Conservation (phyloP, 2,113 vertebrate species). For the Micromys minutus region DNA sequence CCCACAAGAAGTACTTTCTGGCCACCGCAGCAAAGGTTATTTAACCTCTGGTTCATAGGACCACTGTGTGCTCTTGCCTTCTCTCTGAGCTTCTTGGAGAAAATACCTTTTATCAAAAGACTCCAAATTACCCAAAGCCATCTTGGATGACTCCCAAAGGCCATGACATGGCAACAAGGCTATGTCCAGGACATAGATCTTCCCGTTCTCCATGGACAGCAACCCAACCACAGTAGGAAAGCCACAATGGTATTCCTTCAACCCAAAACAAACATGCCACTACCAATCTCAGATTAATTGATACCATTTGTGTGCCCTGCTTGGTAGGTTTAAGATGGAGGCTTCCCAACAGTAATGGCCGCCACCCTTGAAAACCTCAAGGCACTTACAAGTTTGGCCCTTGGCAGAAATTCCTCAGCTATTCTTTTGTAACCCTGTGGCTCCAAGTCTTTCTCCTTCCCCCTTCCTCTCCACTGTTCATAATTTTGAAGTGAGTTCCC, state of each 20-base stretch:
- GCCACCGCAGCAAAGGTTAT: not conserved
- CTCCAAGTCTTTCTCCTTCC: not conserved
- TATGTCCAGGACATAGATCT: constrained; percentile 16
- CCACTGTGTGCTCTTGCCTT: not conserved
- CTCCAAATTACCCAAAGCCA: not conserved
- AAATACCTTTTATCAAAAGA: constrained; percentile 38
- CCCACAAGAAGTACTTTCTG: not conserved
- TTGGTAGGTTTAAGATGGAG: constrained; percentile 64
- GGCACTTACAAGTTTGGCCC: constrained; percentile 41
- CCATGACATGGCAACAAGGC: constrained; percentile 7
- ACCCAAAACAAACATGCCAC: constrained; percentile 76
- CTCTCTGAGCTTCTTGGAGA: constrained; percentile 47
- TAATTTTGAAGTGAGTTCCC: constrained; percentile 44
- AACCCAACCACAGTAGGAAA: constrained; percentile 45
- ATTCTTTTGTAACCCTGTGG: not conserved
- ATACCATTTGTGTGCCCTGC: constrained; percentile 70
- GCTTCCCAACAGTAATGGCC: not conserved
- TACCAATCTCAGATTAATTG: constrained; percentile 77
- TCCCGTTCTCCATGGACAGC: constrained; percentile 29
- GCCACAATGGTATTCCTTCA: constrained; percentile 58
- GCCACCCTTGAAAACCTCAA: constrained; percentile 72
- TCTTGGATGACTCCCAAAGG: constrained; percentile 39
- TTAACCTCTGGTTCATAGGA: not conserved
- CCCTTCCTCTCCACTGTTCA: not conserved
- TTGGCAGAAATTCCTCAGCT: constrained; percentile 38